A percentile compares a stretch with the other conserved stretches of the same genome.
These are phyloP conservation scores for Drosophila demipolita DNA, from an alignment of 2,888 invertebrate genomes.

Conservation along the genomic window DNA sequence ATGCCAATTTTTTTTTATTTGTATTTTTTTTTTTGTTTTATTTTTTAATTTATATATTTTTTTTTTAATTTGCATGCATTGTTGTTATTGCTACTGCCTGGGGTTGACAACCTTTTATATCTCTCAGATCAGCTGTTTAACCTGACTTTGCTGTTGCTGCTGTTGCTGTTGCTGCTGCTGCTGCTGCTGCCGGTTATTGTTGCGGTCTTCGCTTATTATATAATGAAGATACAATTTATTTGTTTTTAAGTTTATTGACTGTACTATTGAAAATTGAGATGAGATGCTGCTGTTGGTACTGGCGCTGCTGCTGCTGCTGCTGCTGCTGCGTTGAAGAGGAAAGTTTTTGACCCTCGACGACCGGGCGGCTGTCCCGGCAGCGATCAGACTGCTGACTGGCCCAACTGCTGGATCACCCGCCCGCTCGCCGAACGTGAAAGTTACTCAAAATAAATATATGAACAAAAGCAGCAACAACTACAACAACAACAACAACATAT, in stretches of 20 bases:
- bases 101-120: constrained; percentile 72
- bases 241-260: constrained; percentile 55
- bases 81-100: constrained; percentile 38
- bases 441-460: constrained; percentile 48
- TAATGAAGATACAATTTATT: constrained; percentile 57
- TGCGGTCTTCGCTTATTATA: constrained; percentile 58
- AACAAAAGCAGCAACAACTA: constrained; percentile 13
- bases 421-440: constrained; percentile 61
- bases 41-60: constrained; percentile 15
- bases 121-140: constrained; percentile 60
- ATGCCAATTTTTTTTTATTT: constrained; percentile 36
- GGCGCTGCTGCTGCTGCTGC: constrained; percentile 16
- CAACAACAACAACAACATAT: constrained; percentile 6
- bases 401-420: constrained; percentile 11
- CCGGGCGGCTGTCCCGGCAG: constrained; percentile 19
- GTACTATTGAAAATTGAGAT: constrained; percentile 19
- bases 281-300: constrained; percentile 16
- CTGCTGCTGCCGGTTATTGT: constrained; percentile 39
- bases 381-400: constrained; percentile 3
- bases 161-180: constrained; percentile 29
- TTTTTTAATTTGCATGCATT: constrained; percentile 42
- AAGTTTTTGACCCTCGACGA: constrained; percentile 60
- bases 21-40: constrained; percentile 20
- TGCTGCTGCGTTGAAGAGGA: constrained; percentile 35
- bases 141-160: constrained; percentile 41